A percentile compares a stretch with the other conserved stretches of the same genome.
Conservation (phyloP, 2,113 vertebrate genomes). For the Corythornis vintsioides region DNA sequence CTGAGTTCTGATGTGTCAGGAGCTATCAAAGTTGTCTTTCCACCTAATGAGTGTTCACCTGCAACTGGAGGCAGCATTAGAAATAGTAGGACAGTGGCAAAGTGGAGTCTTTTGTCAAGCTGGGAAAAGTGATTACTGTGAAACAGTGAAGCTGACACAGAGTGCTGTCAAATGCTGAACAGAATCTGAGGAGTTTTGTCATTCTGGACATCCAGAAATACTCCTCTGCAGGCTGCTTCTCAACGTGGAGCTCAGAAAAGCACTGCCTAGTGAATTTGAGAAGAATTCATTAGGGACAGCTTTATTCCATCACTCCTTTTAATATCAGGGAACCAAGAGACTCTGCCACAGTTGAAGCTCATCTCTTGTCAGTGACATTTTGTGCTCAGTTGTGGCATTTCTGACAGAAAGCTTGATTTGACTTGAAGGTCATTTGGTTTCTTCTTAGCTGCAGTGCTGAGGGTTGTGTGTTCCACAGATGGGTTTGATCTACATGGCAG, state of each 20-base stretch:
- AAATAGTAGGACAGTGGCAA: neutral
- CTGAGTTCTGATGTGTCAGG: slow-evolving; percentile 10
- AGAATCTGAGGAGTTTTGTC: neutral
- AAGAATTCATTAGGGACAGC: slow-evolving; percentile 7
- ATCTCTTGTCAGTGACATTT: neutral
- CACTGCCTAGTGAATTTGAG: slow-evolving; percentile 15
- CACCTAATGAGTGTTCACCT: slow-evolving; percentile 17
- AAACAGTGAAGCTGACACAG: neutral
- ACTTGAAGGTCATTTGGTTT: neutral
- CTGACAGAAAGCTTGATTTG: neutral
- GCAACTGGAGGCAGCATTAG: neutral
- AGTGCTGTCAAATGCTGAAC: neutral
- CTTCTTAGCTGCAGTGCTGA: neutral
- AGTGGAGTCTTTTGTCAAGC: neutral
- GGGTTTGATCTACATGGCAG: neutral
- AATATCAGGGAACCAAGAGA: neutral
- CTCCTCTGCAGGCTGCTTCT: neutral
- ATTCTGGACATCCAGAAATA: neutral
- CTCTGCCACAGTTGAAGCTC: neutral
- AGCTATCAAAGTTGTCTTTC: neutral
- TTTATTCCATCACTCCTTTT: neutral
- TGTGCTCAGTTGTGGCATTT: neutral
- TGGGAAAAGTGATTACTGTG: neutral
- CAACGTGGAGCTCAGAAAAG: neutral
- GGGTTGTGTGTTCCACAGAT: neutral